Evolutionary conservation across 2,113 vertebrate species (phyloP).

Genomic region (Zosterops borbonicus): DNA sequence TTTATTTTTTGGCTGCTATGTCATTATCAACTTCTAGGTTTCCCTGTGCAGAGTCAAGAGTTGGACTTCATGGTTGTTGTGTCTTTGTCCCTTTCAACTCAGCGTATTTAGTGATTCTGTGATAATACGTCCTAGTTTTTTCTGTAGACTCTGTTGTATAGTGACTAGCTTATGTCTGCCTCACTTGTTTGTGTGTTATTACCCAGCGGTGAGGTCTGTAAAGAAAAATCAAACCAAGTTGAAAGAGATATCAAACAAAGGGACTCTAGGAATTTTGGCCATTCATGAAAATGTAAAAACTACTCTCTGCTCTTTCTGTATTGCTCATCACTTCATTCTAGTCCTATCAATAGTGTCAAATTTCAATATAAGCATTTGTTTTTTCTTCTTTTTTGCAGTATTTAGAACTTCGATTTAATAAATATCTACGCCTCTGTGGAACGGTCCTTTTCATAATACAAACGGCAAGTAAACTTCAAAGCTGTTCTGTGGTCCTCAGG

Average conservation of each 20-base stretch:
- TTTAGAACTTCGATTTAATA: constrained; percentile 88
- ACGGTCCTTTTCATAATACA: constrained; percentile 84
- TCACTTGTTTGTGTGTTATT: neutral
- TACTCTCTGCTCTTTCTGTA: neutral
- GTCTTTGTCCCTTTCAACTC: neutral
- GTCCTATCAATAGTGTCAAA: neutral
- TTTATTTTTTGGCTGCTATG: neutral
- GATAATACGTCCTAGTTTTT: neutral
- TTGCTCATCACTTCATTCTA: neutral
- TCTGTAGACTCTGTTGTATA: accelerated
- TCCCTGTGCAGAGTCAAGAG: neutral
- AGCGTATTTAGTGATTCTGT: neutral
- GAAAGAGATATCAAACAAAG: neutral
- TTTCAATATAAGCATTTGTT: neutral
- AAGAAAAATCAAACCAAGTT: neutral
- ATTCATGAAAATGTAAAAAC: neutral
- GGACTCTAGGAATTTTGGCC: neutral
- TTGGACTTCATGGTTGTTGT: neutral
- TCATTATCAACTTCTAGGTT: neutral
- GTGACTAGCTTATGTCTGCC: neutral
- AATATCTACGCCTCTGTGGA: constrained; percentile 80
- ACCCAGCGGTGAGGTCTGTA: neutral
- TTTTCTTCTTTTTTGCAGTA: constrained; percentile 77
- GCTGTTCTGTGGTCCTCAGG: neutral
- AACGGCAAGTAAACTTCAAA: constrained; percentile 79